Base-by-base conservation (phyloP, 1,140 invertebrate species). In the Hypothenemus hampei region DNA sequence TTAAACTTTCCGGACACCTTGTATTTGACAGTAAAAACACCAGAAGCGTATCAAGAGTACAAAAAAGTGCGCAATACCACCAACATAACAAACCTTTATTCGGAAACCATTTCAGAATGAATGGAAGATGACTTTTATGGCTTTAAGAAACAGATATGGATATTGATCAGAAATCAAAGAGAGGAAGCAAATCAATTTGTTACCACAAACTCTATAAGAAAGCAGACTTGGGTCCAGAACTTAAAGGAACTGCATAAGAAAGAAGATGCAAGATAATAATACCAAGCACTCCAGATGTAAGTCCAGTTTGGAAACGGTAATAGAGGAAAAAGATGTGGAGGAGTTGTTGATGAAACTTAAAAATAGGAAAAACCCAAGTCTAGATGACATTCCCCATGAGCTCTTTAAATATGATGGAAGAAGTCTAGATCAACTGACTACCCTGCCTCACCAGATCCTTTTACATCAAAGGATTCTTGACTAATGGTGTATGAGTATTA, bases 111-210 rank as follows among this genome's bases (percentile, higher is more conserved):
- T 21, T 45, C 18, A 16, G 46, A 37, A 35, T 46, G 19, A 22
- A 44, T 37, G 26, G 51, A 54, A 36, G 20, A 19, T 13, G 41
- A 54, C 41, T 54, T 54, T 29, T 54, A 54, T 31, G 51, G 51
- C 21, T 11, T 54, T 8, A 40, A 54, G 36, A 54, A 54, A 45
- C 51, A 46, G 33, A 54, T 54, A 11, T 54, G 29, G 40, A 31
- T 26, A 21, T 33, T 54, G 1, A 54, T 54, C n/a, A 54, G 40
- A 23, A 15, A 24, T 16, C 40, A 54, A 26, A 54, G 41, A 54
- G 36, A 37, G 18, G 51, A 54, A 46, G 29, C 33, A 21, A 54
- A 21, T 31, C 13, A 48, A 36, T 31, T 48, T 20, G 19, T 33
- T 18, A 22, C 16, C 24, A 48, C 23, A 31, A 36, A 48, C 26